Conservation (phyloP, 2,113 vertebrate genomes). For the Piprites chloris region DNA sequence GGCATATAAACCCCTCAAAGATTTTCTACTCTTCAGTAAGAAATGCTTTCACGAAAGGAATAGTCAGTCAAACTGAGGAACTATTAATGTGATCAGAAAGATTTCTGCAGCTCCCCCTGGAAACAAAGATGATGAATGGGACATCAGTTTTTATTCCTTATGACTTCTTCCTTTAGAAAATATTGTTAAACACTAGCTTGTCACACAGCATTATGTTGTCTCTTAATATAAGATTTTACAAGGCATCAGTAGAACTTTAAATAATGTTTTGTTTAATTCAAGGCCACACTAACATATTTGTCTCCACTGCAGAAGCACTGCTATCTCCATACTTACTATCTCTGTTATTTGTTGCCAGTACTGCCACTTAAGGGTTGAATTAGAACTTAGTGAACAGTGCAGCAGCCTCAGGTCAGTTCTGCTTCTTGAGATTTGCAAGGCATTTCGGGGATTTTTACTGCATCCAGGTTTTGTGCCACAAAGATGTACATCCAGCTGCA, state of each 20-base stretch:
- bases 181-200: background rate
- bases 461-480: background rate
- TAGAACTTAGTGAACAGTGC: background rate
- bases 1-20: background rate
- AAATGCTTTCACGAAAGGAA: background rate
- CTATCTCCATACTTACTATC: background rate
- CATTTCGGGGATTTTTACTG: background rate
- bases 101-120: background rate
- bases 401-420: slow-evolving; percentile 11
- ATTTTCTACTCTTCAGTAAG: background rate
- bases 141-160: background rate
- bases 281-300: background rate
- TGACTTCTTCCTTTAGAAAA: background rate
- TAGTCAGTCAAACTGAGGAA: background rate
- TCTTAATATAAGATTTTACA: background rate
- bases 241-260: background rate
- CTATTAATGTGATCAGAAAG: background rate
- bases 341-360: background rate
- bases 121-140: background rate
- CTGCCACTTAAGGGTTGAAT: background rate
- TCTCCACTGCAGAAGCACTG: background rate
- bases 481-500: background rate
- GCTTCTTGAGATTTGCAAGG: background rate
- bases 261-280: background rate
- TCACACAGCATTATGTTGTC: background rate